A percentile compares a stretch with the other conserved stretches of the same genome.
Conservation (phyloP, 1,140 invertebrate species). For the Olivierus martensii region DNA sequence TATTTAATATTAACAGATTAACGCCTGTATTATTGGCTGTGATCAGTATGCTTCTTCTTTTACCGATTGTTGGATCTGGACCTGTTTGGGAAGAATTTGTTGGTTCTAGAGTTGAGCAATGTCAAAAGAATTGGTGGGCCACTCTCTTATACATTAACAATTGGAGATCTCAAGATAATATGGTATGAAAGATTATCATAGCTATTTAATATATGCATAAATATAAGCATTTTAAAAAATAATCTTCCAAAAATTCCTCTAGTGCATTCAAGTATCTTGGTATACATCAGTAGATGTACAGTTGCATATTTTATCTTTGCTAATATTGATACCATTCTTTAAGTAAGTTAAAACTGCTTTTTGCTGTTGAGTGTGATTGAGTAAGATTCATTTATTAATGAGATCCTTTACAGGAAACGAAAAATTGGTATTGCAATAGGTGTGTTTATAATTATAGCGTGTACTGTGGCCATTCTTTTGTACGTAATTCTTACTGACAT, state of each 20-base stretch:
- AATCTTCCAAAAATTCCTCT: too few relatives aligned
- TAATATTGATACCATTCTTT: conserved; percentile 11
- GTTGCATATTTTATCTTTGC: conserved; percentile 14
- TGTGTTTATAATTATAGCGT: too few relatives aligned
- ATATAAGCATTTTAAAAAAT: too few relatives aligned
- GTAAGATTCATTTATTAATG: too few relatives aligned
- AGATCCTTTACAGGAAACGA: too few relatives aligned
- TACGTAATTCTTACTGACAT: too few relatives aligned
- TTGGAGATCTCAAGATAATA: conserved; percentile 36
- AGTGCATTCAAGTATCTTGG: conserved; percentile 24
- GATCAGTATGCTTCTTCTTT: conserved; percentile 4
- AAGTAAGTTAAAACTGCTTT: conserved; percentile 1
- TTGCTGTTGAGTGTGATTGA: too few relatives aligned
- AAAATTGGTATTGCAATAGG: too few relatives aligned
- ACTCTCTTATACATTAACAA: conserved; percentile 16
- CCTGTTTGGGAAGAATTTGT: conserved; percentile 18
- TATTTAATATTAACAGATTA: conserved; percentile 6
- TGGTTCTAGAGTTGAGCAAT: conserved; percentile 8
- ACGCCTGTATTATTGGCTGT: conserved; percentile 13
- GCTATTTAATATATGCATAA: not conserved
- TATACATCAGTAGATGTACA: conserved; percentile 23
- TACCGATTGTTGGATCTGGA: conserved; percentile 15
- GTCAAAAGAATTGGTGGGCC: conserved; percentile 17
- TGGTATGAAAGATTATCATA: not conserved
- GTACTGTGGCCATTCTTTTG: too few relatives aligned